Percentiles rank a stretch among this genome's conserved stretches.
These are phyloP conservation scores for Protosalanx chinensis DNA, from an alignment of 2,797 vertebrate genomes.

Conservation along the genomic window DNA sequence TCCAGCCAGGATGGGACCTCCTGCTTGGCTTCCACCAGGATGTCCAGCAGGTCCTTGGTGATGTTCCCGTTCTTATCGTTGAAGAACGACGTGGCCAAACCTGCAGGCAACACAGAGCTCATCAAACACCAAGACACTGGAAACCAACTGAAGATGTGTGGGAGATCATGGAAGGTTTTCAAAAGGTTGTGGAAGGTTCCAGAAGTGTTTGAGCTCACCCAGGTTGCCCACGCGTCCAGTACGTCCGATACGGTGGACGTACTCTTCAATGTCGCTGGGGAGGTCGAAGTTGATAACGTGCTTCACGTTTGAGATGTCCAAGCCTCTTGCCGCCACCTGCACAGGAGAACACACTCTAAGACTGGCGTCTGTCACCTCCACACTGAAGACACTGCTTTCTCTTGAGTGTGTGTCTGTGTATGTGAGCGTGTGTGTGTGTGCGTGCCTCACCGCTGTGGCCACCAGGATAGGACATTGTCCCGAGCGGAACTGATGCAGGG, in stretches of 20 bases:
- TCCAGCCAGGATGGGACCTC: constrained; percentile 96
- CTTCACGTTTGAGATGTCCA: constrained; percentile 91
- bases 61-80: constrained; percentile 93
- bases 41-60: constrained; percentile 92
- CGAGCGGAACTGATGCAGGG: constrained; percentile 92
- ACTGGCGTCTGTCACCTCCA: too few species aligned
- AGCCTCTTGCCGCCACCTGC: constrained; percentile 89
- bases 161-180: too few species aligned
- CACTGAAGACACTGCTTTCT: too few species aligned
- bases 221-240: constrained; percentile 94
- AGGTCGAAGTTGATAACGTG: constrained; percentile 97
- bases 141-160: too few species aligned
- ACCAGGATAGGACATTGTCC: constrained; percentile 95
- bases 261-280: constrained; percentile 95
- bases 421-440: too few species aligned
- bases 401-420: too few species aligned
- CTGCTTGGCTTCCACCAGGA: constrained; percentile 93
- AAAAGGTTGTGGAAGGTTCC: neutral
- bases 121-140: neutral
- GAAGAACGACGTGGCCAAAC: constrained; percentile 94
- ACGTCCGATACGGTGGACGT: constrained; percentile 95
- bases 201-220: constrained; percentile 64
- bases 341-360: too few species aligned
- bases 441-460: constrained; percentile 86
- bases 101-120: constrained; percentile 51